These are phyloP conservation scores for Hyppa rectilinea DNA, from an alignment of 2,888 invertebrate genomes.

Conservation along the genomic window DNA sequence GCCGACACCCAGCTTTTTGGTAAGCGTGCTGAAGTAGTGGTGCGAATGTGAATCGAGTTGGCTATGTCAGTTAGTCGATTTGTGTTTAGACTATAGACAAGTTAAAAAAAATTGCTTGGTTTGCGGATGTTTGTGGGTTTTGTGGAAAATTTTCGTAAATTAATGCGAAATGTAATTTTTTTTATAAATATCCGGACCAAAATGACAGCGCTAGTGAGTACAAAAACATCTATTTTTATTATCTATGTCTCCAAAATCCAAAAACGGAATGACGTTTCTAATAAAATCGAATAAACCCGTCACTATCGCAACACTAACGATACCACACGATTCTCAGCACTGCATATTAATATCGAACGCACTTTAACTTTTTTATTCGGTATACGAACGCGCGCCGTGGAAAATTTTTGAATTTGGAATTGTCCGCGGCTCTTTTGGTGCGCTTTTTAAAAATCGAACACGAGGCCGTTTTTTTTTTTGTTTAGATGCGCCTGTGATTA, in stretches of 20 bases:
- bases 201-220: not conserved
- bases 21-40: slow-evolving; percentile 68
- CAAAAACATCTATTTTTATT: not conserved
- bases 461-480: slow-evolving; percentile 41
- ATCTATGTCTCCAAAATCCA: not conserved
- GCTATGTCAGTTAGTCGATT: slow-evolving; percentile 39
- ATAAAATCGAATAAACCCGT: slow-evolving; percentile 29
- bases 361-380: slow-evolving; percentile 67
- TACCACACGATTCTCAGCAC: slow-evolving; percentile 60
- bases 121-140: not conserved
- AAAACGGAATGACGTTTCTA: not conserved
- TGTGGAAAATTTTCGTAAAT: not conserved
- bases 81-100: not conserved
- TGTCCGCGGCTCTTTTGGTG: slow-evolving; percentile 69
- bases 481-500: slow-evolving; percentile 63
- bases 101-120: not conserved
- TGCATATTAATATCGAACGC: slow-evolving; percentile 67
- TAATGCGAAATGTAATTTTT: not conserved
- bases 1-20: slow-evolving; percentile 83
- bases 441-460: slow-evolving; percentile 66
- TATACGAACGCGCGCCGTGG: slow-evolving; percentile 66
- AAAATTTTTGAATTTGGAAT: slow-evolving; percentile 73
- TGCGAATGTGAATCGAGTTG: slow-evolving; percentile 54
- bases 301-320: slow-evolving; percentile 58
- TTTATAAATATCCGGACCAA: not conserved